Percentiles rank a stretch among this genome's conserved stretches.
Conservation (phyloP, 2,888 invertebrate genomes). For the Drosophila tripunctata region DNA sequence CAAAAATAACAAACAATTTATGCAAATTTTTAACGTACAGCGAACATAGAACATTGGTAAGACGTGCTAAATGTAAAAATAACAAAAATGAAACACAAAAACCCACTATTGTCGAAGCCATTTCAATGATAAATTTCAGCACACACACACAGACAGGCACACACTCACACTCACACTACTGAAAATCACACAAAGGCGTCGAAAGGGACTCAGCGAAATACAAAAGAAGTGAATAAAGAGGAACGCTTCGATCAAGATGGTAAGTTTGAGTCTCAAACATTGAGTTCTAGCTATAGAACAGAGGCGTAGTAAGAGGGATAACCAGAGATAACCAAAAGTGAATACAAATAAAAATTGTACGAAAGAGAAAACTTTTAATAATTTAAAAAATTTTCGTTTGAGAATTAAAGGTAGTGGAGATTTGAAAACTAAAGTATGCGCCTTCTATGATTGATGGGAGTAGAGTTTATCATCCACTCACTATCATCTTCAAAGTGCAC, state of each 20-base stretch:
- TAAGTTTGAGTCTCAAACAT: slow-evolving; percentile 16
- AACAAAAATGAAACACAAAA: slow-evolving; percentile 4
- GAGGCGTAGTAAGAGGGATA: background rate
- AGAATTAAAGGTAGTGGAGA: too few relatives aligned
- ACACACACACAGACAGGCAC: slow-evolving; percentile 35
- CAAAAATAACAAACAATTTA: slow-evolving; percentile 61
- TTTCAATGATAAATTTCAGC: slow-evolving; percentile 69
- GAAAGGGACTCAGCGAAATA: slow-evolving; percentile 23
- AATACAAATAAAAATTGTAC: too few relatives aligned
- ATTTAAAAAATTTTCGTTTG: too few relatives aligned
- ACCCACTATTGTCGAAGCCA: slow-evolving; percentile 54
- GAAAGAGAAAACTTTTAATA: too few relatives aligned
- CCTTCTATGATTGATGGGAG: slow-evolving; percentile 37
- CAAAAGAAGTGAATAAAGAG: slow-evolving; percentile 18
- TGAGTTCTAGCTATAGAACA: background rate
- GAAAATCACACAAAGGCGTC: background rate
- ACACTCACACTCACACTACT: background rate
- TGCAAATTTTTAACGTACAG: slow-evolving; percentile 66
- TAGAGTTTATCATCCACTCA: background rate
- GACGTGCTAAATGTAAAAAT: slow-evolving; percentile 56
- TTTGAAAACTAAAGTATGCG: too few relatives aligned
- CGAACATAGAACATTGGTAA: slow-evolving; percentile 47
- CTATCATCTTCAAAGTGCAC: slow-evolving; percentile 27
- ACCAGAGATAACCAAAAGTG: too few relatives aligned
- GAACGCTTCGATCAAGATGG: slow-evolving; percentile 22